phyloP scores from a whole-genome alignment of 2,797 vertebrate genomes.

The Todus mexicanus region DNA sequence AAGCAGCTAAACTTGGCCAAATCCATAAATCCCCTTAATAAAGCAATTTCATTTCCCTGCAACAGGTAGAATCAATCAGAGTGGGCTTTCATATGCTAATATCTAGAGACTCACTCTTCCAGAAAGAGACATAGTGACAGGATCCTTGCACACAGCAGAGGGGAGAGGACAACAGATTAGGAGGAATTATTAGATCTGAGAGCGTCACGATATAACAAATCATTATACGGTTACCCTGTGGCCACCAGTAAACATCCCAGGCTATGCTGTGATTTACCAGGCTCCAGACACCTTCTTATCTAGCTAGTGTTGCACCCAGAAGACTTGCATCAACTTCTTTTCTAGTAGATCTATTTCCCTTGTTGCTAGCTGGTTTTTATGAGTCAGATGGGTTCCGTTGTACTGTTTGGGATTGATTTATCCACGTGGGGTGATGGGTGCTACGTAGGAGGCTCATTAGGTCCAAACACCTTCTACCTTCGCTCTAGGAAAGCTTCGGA shows the following conservation, averaged over 20 bases:
- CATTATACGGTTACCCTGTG: neutral
- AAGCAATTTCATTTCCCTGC: conserved; percentile 8
- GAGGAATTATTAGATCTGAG: conserved; percentile 1
- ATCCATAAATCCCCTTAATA: conserved; percentile 43
- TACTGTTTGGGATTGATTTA: conserved; percentile 4
- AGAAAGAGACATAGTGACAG: neutral
- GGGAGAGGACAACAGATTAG: neutral
- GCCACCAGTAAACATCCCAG: neutral
- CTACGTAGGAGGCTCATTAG: neutral
- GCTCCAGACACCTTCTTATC: neutral
- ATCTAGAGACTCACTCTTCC: neutral
- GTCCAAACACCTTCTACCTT: neutral
- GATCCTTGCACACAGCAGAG: neutral
- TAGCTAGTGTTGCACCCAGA: conserved; percentile 1
- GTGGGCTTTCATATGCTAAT: neutral
- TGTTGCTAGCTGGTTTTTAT: neutral
- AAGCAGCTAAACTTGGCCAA: conserved; percentile 38
- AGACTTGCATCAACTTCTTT: conserved; percentile 1
- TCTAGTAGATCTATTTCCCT: neutral
- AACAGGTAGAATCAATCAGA: conserved; percentile 38
- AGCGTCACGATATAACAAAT: conserved; percentile 7
- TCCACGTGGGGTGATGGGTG: neutral
- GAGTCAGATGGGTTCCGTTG: neutral
- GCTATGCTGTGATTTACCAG: neutral
- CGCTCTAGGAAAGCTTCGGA: neutral